A percentile compares a stretch with the other conserved stretches of the same genome.
Evolutionary conservation across 2,113 vertebrate species (phyloP).

Genomic region (Gallinago paraguaiae): DNA sequence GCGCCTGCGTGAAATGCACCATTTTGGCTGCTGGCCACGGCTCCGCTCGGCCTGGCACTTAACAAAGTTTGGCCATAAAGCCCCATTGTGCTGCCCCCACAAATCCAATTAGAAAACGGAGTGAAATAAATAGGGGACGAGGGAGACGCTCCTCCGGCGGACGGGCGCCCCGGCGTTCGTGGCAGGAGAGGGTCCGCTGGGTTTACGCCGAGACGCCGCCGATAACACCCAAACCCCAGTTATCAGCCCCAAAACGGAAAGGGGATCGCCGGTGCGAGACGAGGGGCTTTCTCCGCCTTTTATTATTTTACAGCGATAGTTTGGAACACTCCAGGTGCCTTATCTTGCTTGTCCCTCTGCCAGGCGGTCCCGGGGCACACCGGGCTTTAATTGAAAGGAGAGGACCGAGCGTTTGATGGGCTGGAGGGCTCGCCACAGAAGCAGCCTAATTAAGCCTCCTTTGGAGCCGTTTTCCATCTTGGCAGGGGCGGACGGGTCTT

Average conservation of each 20-base stretch:
- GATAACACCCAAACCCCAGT: not conserved
- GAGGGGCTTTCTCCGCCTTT: not conserved
- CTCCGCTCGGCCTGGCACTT: constrained; percentile 83
- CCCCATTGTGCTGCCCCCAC: constrained; percentile 83
- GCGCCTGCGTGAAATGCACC: constrained; percentile 75
- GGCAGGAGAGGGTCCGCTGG: not conserved
- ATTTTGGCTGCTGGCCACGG: constrained; percentile 80
- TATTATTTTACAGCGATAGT: not conserved
- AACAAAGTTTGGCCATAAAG: constrained; percentile 83
- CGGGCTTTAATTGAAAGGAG: not conserved
- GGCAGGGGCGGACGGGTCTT: not conserved
- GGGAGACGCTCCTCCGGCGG: constrained; percentile 35
- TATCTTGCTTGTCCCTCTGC: constrained; percentile 51
- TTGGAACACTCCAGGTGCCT: not conserved
- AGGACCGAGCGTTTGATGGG: not conserved
- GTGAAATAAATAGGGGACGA: constrained; percentile 68
- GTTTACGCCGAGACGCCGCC: not conserved
- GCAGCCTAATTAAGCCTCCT: not conserved
- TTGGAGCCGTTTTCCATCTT: not conserved
- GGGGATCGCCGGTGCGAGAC: not conserved
- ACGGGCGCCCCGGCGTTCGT: not conserved
- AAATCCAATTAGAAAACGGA: constrained; percentile 84
- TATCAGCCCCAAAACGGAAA: constrained; percentile 20
- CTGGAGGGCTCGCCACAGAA: not conserved
- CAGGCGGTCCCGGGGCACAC: not conserved